These are phyloP conservation scores for Acrobasis consociella DNA, from an alignment of 2,888 invertebrate genomes.

Conservation along the genomic window DNA sequence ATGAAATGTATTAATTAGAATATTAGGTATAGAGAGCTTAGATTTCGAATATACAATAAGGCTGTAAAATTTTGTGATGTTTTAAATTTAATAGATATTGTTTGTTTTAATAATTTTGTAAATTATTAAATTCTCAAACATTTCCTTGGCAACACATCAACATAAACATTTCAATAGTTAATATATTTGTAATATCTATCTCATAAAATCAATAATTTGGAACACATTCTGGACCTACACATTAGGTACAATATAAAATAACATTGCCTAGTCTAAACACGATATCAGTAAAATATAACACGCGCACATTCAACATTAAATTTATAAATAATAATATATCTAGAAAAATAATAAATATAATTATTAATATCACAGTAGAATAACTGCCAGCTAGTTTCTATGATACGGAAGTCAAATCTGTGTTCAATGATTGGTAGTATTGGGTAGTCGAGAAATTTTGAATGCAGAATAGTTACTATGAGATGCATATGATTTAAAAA, in stretches of 20 bases:
- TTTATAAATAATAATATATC: conserved; percentile 68
- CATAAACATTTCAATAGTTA: conserved; percentile 55
- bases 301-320: conserved; percentile 65
- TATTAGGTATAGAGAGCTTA: conserved; percentile 59
- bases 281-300: conserved; percentile 68
- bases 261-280: conserved; percentile 64
- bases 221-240: conserved; percentile 74
- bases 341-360: conserved; percentile 77
- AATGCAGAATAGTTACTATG: no score
- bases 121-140: conserved; percentile 34
- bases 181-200: conserved; percentile 61
- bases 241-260: conserved; percentile 64
- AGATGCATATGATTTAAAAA: no score
- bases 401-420: no score
- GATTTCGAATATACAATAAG: conserved; percentile 44
- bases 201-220: conserved; percentile 68
- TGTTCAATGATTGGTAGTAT: no score
- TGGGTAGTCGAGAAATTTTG: no score
- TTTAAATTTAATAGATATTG: conserved; percentile 37
- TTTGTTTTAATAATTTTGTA: conserved; percentile 34
- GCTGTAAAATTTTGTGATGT: conserved; percentile 57
- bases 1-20: conserved; percentile 55
- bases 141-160: conserved; percentile 53
- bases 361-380: conserved; percentile 81
- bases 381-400: conserved; percentile 69